Conservation (phyloP, 92 coral and sea anemone genomes). For the Bergia puertoricense region DNA sequence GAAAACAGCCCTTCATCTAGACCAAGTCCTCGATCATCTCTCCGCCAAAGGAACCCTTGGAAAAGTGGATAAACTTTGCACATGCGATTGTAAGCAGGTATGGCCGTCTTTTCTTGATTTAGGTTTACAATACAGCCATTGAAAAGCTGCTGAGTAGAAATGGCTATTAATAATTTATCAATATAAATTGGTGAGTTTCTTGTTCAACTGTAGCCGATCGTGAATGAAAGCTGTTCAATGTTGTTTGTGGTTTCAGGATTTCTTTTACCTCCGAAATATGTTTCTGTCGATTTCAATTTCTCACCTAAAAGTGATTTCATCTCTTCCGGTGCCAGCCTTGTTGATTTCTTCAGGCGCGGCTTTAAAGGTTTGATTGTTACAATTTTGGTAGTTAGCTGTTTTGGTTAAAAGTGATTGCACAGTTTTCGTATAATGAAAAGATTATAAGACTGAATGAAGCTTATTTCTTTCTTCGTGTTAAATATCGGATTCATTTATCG, state of each 20-base stretch:
- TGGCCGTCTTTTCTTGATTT: constrained; percentile 31
- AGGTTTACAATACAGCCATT: constrained; percentile 30
- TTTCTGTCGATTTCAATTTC: not conserved
- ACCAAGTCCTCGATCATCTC: constrained; percentile 95
- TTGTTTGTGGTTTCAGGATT: constrained; percentile 18
- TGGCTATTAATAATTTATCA: constrained; percentile 35
- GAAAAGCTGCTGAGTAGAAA: constrained; percentile 30
- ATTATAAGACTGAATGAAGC: not conserved
- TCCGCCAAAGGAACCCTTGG: constrained; percentile 96
- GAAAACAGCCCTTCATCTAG: constrained; percentile 88
- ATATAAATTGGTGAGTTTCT: constrained; percentile 14
- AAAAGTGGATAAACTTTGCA: constrained; percentile 94
- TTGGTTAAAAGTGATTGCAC: not conserved
- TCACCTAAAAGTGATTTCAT: constrained; percentile 9
- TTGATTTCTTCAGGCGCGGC: constrained; percentile 14
- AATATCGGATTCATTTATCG: no score
- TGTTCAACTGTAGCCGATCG: not conserved
- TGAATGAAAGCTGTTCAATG: not conserved
- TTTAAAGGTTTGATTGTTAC: not conserved
- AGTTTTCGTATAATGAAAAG: not conserved
- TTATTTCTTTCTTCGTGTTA: not conserved
- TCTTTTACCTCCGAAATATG: not conserved
- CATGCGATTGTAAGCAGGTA: constrained; percentile 86
- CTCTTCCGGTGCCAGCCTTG: constrained; percentile 20
- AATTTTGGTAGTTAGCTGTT: not conserved